Percentiles rank a stretch among this genome's conserved stretches.
phyloP scores from a whole-genome alignment of 2,888 invertebrate species.

The Platycheirus albimanus region DNA sequence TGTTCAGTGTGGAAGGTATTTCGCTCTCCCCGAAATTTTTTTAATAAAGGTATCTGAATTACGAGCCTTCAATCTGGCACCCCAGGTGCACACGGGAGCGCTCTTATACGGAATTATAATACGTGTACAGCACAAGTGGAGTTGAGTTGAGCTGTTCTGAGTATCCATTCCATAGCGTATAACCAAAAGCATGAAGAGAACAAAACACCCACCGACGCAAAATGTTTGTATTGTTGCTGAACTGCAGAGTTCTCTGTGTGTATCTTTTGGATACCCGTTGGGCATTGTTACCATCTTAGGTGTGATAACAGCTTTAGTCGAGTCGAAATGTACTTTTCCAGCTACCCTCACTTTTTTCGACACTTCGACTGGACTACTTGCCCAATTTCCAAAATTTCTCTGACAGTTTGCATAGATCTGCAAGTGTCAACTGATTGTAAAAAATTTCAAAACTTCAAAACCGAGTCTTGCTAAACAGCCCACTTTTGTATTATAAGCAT shows the following conservation, averaged over 20 bases:
- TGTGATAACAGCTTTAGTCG: no score
- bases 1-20: conserved; percentile 6
- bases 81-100: conserved; percentile 51
- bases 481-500: no score
- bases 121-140: conserved; percentile 16
- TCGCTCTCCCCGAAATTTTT: conserved; percentile 51
- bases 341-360: no score
- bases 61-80: conserved; percentile 38
- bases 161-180: background rate
- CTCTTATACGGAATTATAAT: conserved; percentile 54
- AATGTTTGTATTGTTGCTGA: conserved; percentile 17
- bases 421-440: no score
- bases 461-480: no score
- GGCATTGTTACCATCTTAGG: background rate
- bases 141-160: conserved; percentile 11
- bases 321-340: no score
- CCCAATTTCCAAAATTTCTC: no score
- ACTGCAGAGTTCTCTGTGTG: conserved; percentile 23
- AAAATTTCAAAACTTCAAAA: no score
- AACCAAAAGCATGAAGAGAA: conserved; percentile 3
- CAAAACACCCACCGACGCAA: conserved; percentile 1
- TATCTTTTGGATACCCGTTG: background rate
- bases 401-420: no score
- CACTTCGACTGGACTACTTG: no score
- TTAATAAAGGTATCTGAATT: conserved; percentile 44